phyloP scores from a whole-genome alignment of 2,797 vertebrate species.

The Microtus californicus region DNA sequence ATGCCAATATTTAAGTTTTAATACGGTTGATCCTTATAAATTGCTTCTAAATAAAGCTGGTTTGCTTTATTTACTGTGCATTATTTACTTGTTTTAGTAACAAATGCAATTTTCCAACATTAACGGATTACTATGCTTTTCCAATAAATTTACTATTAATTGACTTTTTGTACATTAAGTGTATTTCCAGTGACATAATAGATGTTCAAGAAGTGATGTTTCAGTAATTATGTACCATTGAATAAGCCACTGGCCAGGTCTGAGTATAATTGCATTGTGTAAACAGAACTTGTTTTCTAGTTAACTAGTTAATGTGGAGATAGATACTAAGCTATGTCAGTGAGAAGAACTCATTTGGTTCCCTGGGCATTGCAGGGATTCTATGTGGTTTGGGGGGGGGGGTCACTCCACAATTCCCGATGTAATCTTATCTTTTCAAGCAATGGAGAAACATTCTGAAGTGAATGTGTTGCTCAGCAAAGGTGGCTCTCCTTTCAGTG shows the following conservation, averaged over 20 bases:
- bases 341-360: not conserved
- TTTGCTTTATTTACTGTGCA: not conserved
- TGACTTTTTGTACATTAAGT: not conserved
- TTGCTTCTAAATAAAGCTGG: not conserved
- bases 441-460: not conserved
- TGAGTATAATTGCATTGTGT: not conserved
- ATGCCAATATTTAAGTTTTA: not conserved
- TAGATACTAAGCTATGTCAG: not conserved
- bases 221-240: not conserved
- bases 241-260: not conserved
- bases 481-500: not conserved
- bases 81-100: not conserved
- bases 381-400: not conserved
- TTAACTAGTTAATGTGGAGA: not conserved
- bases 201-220: not conserved
- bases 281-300: constrained; percentile 7
- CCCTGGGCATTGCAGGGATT: not conserved
- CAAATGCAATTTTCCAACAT: not conserved
- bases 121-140: not conserved
- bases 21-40: not conserved
- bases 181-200: not conserved
- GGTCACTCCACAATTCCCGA: not conserved
- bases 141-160: not conserved
- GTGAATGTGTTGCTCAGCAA: not conserved
- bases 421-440: not conserved